Percentiles rank a stretch among this genome's conserved stretches.
Conservation (phyloP, 2,797 vertebrate genomes). For the Bryconaethiops microstoma region DNA sequence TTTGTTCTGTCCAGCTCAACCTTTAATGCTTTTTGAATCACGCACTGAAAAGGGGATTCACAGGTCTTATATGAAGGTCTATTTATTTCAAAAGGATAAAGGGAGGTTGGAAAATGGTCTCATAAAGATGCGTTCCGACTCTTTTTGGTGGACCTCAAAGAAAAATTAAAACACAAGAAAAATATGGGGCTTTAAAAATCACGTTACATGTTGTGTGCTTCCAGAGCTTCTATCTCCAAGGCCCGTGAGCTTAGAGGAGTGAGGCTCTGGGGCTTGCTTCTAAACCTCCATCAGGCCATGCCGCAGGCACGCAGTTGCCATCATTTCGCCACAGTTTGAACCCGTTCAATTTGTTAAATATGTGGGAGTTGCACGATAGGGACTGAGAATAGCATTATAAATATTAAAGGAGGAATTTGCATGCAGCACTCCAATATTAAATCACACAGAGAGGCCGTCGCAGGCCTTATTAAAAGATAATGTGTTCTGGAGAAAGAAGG, state of each 20-base stretch:
- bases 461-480: constrained; percentile 81
- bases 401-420: constrained; percentile 80
- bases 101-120: background rate
- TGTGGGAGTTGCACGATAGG: constrained; percentile 62
- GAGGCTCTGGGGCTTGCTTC: background rate
- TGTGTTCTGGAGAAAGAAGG: constrained; percentile 71
- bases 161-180: background rate
- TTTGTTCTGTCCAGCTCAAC: background rate
- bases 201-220: background rate
- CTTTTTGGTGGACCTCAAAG: background rate
- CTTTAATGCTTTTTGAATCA: background rate
- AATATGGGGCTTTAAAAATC: background rate
- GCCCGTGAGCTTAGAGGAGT: background rate
- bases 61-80: too few relatives aligned
- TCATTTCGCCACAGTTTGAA: constrained; percentile 60
- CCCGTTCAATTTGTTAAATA: constrained; percentile 75
- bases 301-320: constrained; percentile 39
- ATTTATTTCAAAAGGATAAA: background rate
- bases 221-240: background rate
- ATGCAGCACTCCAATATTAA: constrained; percentile 73
- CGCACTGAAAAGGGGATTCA: background rate
- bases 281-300: constrained; percentile 3
- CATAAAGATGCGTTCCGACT: background rate
- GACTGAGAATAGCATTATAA: constrained; percentile 69
- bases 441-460: constrained; percentile 75